Conservation (phyloP, 1,140 invertebrate species). For the Halictus rubicundus region DNA sequence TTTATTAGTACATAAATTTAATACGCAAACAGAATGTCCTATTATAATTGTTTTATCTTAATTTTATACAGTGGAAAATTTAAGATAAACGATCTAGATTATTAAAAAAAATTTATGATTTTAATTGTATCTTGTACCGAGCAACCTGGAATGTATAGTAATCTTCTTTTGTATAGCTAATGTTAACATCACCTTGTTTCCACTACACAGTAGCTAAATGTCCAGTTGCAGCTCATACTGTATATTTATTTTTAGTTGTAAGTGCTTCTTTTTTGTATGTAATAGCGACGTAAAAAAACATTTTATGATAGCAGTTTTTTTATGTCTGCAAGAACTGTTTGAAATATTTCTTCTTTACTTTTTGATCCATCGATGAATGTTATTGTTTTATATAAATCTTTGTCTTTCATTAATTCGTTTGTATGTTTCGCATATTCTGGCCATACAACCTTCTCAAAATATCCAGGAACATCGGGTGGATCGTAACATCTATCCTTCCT, state of each 20-base stretch:
- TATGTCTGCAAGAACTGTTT: constrained; percentile 66
- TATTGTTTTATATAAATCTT: constrained; percentile 62
- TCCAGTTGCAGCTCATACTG: not conserved
- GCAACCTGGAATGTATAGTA: constrained; percentile 29
- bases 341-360: constrained; percentile 65
- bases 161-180: constrained; percentile 25
- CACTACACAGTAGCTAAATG: constrained; percentile 1
- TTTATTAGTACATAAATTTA: constrained; percentile 20
- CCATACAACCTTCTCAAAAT: constrained; percentile 90
- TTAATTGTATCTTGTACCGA: constrained; percentile 19
- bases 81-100: constrained; percentile 5
- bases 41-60: constrained; percentile 14
- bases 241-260: constrained; percentile 43
- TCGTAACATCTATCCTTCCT: constrained; percentile 85
- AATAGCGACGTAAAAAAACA: constrained; percentile 20
- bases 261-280: constrained; percentile 8
- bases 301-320: constrained; percentile 40
- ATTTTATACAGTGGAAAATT: not conserved
- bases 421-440: constrained; percentile 83
- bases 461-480: constrained; percentile 89
- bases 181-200: constrained; percentile 7
- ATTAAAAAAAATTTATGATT: constrained; percentile 19
- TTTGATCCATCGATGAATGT: constrained; percentile 73
- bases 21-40: constrained; percentile 24
- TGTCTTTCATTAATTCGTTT: constrained; percentile 65